Evolutionary conservation across 1,140 invertebrate species (phyloP), one percentile per base, ranked within the genome.

Genomic region (Pseudachorutes palmiensis): DNA sequence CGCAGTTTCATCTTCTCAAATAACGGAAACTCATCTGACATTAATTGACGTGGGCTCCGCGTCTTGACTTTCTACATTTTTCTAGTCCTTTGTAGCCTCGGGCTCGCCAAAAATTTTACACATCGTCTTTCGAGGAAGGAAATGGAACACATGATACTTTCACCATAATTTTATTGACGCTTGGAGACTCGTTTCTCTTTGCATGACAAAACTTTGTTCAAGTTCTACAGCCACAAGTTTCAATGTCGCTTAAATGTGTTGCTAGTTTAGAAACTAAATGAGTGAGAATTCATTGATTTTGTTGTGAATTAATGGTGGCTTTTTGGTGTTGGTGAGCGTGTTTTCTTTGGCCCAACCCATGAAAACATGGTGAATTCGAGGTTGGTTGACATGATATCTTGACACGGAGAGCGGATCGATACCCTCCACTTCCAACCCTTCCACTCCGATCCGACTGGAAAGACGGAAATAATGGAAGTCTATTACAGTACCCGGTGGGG

Each of bases 361-460:
- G 24, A 3, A 55, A 55, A 55, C 9, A 55, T 55, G 51, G 51
- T 55, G 51, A 55, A 26, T 55, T 5, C 51, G 51, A 55, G 24
- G 51, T 45, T 45, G 36, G 36, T 55, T 55, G 51, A 55, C 51
- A 55, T 55, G 51, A 55, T 14, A 55, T 55, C 51, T 16, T 55
- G 51, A 55, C 51, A 55, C 51, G 51, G 51, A 45, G 51, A 26
- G 5, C 24, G 5, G 51, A 55, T 55, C 51, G 51, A 55, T 55
- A 55, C 24, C 36, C 24, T 24, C 51, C 24, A 12, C 51, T 24
- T 24, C 12, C 12, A 55, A 26, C 51, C 51, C 51, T 55, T 55
- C 51, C 24, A 55, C 24, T 41, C 36, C 36, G n/a, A n/a, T n/a
- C n/a, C n/a, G n/a, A n/a, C n/a, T n/a, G n/a, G n/a, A n/a, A n/a